A percentile compares a stretch with the other conserved stretches of the same genome.
These are phyloP conservation scores for Sylvilagus floridanus DNA, from an alignment of 2,797 vertebrate species.

Conservation along the genomic window DNA sequence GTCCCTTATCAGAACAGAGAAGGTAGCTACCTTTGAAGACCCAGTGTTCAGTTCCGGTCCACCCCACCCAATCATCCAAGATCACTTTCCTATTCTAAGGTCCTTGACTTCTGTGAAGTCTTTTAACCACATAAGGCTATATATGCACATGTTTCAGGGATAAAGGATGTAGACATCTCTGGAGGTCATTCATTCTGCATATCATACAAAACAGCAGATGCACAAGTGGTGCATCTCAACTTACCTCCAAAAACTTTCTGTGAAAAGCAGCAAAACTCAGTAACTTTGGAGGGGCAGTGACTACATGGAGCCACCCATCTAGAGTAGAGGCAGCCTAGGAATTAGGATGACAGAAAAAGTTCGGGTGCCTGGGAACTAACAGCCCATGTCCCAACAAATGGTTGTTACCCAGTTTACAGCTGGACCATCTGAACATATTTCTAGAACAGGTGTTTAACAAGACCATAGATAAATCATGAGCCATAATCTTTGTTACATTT, in stretches of 20 bases:
- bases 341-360: not conserved
- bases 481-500: not conserved
- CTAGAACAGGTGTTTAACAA: not conserved
- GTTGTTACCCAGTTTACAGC: not conserved
- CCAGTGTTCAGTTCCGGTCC: no score
- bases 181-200: not conserved
- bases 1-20: not conserved
- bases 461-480: not conserved
- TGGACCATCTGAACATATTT: not conserved
- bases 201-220: not conserved
- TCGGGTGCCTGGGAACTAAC: not conserved
- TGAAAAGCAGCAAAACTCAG: not conserved
- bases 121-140: not conserved
- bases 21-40: not conserved
- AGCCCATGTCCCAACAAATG: not conserved
- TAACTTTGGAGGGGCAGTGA: not conserved
- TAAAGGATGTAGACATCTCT: not conserved
- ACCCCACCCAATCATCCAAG: not conserved
- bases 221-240: not conserved
- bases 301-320: not conserved
- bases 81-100: not conserved
- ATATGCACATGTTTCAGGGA: not conserved
- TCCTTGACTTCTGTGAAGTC: not conserved
- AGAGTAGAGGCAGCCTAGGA: not conserved
- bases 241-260: not conserved